Conservation (phyloP, 2,888 invertebrate genomes). For the Achlya flavicornis region DNA sequence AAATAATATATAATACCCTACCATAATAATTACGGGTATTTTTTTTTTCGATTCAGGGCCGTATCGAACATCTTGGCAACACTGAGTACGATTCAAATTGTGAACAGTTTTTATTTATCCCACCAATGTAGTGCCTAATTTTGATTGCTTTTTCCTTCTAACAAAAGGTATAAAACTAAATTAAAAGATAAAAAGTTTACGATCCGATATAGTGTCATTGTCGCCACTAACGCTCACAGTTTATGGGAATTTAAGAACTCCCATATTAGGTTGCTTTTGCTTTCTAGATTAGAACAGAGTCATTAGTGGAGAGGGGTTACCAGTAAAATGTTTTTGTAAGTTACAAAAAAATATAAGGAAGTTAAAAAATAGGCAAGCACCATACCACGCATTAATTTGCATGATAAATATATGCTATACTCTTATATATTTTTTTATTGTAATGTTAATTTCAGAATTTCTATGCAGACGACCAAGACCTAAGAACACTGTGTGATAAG, state of each 20-base stretch:
- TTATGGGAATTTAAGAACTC: constrained; percentile 69
- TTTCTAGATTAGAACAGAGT: constrained; percentile 33
- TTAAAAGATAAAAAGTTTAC: constrained; percentile 80
- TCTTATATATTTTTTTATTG: too few species aligned
- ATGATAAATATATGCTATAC: too few species aligned
- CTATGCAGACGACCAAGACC: too few species aligned
- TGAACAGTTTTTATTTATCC: neutral
- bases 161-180: constrained; percentile 66
- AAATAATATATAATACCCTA: neutral
- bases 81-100: neutral
- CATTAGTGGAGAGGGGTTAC: constrained; percentile 19
- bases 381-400: too few species aligned
- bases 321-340: neutral
- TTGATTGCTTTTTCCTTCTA: constrained; percentile 28
- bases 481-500: too few species aligned
- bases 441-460: too few species aligned
- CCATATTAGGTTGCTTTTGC: constrained; percentile 52
- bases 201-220: constrained; percentile 69
- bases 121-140: constrained; percentile 24
- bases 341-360: neutral
- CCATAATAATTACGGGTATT: neutral
- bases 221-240: constrained; percentile 54
- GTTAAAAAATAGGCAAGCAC: too few species aligned
- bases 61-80: neutral
- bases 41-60: too few species aligned